phyloP scores from a whole-genome alignment of 2,113 vertebrate genomes.

The Cyanoderma ruficeps region DNA sequence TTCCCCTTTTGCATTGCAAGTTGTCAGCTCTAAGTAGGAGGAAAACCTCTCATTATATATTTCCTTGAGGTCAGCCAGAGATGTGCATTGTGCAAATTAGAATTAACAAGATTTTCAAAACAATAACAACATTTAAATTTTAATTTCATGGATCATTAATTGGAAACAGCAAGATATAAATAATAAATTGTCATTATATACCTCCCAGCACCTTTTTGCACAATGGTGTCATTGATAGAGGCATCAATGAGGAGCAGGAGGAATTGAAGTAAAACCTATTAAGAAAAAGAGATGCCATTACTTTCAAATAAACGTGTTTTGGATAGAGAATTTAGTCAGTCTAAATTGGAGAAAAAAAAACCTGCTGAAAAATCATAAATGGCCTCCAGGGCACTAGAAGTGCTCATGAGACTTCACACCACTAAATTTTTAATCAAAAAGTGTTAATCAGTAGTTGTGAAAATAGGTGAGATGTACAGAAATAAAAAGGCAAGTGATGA shows the following conservation, averaged over 20 bases:
- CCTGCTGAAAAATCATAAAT: not conserved
- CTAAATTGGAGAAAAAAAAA: not conserved
- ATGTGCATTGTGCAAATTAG: not conserved
- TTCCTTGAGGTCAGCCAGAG: not conserved
- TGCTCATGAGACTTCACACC: not conserved
- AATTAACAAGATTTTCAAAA: not conserved
- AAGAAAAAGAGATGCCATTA: not conserved
- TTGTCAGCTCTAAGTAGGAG: not conserved
- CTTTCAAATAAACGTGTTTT: not conserved
- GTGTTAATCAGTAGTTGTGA: not conserved
- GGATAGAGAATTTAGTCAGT: not conserved
- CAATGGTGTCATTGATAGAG: not conserved
- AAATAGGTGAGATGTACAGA: not conserved
- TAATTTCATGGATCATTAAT: not conserved
- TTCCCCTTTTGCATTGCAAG: not conserved
- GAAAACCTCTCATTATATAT: not conserved
- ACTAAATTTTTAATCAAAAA: not conserved
- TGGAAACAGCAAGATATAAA: not conserved
- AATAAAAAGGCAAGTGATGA: not conserved
- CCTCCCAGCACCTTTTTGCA: not conserved
- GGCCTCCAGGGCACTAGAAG: not conserved
- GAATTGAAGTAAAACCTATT: not conserved
- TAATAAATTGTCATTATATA: not conserved
- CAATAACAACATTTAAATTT: not conserved
- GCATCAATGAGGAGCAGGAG: not conserved